A percentile compares a stretch with the other conserved stretches of the same genome.
These are phyloP conservation scores for Neosilurus mollespiculum DNA, from an alignment of 2,797 vertebrate genomes.

Conservation along the genomic window DNA sequence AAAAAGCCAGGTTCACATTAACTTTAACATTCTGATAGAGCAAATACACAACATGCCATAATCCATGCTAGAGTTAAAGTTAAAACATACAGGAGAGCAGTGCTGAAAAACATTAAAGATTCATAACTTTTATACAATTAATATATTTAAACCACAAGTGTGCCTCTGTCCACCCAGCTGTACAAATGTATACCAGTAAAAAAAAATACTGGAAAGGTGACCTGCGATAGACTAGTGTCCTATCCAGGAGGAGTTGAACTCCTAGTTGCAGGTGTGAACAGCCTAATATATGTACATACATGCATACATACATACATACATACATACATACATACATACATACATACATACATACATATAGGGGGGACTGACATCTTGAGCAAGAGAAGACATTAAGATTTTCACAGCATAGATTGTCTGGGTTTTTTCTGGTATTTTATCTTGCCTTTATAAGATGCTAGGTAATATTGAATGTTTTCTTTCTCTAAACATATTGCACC, in stretches of 20 bases:
- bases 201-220: too few species aligned
- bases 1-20: constrained; percentile 19
- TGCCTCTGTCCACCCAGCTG: too few species aligned
- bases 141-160: too few species aligned
- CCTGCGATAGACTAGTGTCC: too few species aligned
- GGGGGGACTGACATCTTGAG: neutral
- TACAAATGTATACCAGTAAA: too few species aligned
- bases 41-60: neutral
- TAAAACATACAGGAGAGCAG: neutral
- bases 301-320: too few species aligned
- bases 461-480: constrained; percentile 3
- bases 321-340: neutral
- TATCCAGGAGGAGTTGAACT: too few species aligned
- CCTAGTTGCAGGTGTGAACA: too few species aligned
- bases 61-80: neutral
- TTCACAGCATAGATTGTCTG: neutral
- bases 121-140: too few species aligned
- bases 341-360: too few species aligned
- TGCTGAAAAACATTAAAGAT: neutral
- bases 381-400: neutral
- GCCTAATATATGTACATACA: too few species aligned
- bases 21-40: constrained; percentile 2
- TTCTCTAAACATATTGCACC: neutral
- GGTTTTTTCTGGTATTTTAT: neutral
- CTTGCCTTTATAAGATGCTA: neutral